Conservation (phyloP, 2,888 invertebrate genomes). For the Miltochrista miniata region DNA sequence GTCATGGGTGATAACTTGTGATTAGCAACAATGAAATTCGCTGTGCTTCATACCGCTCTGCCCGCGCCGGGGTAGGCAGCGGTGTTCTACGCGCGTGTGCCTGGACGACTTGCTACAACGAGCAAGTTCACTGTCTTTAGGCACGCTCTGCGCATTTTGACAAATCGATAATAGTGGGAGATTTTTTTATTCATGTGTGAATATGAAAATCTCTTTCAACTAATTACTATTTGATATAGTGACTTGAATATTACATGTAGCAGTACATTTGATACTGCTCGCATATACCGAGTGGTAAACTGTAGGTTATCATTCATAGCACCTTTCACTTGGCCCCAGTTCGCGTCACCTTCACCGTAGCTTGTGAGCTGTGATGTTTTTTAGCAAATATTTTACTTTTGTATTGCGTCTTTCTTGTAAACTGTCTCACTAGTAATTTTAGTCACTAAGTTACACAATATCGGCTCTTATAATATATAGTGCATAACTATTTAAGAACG, state of each 20-base stretch:
- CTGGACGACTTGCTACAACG: conserved; percentile 78
- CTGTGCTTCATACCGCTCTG: conserved; percentile 36
- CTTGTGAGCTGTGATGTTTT: conserved; percentile 78
- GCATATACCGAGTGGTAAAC: conserved; percentile 39
- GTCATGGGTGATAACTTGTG: conserved; percentile 66
- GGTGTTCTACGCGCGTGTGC: conserved; percentile 56
- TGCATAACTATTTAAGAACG: conserved; percentile 45
- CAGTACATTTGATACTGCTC: conserved; percentile 36
- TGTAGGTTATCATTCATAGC: conserved; percentile 68
- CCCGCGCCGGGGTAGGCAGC: conserved; percentile 29
- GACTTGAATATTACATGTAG: conserved; percentile 35
- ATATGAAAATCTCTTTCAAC: conserved; percentile 81
- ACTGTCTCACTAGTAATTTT: conserved; percentile 63
- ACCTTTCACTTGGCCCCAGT: conserved; percentile 60
- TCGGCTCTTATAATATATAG: conserved; percentile 55
- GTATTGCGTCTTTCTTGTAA: conserved; percentile 57
- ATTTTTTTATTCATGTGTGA: conserved; percentile 72
- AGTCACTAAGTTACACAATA: conserved; percentile 63
- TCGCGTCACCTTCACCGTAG: conserved; percentile 67
- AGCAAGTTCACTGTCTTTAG: conserved; percentile 79
- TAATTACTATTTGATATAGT: conserved; percentile 63
- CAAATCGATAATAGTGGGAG: conserved; percentile 73
- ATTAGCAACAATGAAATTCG: conserved; percentile 28
- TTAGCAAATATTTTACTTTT: conserved; percentile 62
- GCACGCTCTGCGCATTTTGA: conserved; percentile 66